Evolutionary conservation across 1,140 invertebrate species (phyloP).

Genomic region (Megalonaias nervosa): DNA sequence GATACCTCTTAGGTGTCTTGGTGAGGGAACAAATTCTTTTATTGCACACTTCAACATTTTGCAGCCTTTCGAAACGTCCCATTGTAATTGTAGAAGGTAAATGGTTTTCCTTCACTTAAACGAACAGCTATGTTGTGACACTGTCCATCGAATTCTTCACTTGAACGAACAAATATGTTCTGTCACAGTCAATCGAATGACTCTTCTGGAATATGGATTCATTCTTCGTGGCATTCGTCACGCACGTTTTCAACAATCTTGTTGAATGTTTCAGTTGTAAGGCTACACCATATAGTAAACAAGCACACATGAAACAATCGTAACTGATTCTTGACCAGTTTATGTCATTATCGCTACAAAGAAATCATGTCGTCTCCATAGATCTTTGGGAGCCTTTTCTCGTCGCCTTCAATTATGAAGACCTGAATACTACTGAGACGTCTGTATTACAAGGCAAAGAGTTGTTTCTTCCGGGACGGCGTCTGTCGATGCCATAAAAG

Average conservation of each 20-base stretch:
- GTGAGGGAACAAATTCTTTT: neutral
- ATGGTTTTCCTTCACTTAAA: neutral
- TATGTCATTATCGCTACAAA: conserved; percentile 1
- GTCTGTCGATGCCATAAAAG: neutral
- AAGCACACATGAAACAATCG: conserved; percentile 2
- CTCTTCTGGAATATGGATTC: neutral
- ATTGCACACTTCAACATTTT: neutral
- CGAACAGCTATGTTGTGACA: no score
- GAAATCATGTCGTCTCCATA: conserved; percentile 4
- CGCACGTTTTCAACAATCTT: neutral
- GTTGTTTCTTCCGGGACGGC: neutral
- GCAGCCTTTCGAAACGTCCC: neutral
- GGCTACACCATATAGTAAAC: conserved; percentile 9
- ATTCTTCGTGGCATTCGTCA: neutral
- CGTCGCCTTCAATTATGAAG: neutral
- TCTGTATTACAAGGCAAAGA: neutral
- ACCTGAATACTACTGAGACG: neutral
- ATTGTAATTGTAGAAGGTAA: neutral
- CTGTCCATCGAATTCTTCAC: no score
- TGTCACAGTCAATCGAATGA: neutral
- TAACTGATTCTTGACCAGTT: conserved; percentile 8
- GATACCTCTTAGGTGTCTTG: neutral
- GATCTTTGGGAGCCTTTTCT: neutral
- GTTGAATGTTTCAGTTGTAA: neutral
- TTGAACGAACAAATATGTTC: neutral